Evolutionary conservation across 2,113 vertebrate genomes (phyloP).

Genomic region (Propithecus coquereli): DNA sequence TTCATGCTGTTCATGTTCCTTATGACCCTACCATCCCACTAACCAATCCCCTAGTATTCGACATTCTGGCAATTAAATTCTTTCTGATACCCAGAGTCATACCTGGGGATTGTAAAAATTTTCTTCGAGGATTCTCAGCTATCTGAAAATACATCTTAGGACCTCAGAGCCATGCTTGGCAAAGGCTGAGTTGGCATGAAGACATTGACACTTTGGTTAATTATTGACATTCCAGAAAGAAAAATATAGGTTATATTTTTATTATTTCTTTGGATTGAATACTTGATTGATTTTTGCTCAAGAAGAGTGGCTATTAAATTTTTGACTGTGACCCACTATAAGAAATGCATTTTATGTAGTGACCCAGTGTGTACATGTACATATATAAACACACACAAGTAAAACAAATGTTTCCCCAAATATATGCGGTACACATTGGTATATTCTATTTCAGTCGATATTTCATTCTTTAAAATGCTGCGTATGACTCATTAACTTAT

Average conservation of each 20-base stretch:
- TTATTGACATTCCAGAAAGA: constrained; percentile 13
- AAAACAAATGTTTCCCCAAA: neutral
- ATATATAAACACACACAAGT: neutral
- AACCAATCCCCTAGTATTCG: neutral
- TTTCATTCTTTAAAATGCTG: constrained; percentile 29
- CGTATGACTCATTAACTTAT: neutral
- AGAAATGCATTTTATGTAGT: neutral
- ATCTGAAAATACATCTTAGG: neutral
- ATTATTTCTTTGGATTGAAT: neutral
- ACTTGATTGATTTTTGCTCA: constrained; percentile 15
- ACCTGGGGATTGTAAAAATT: neutral
- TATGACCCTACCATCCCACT: neutral
- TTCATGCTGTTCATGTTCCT: too few species aligned
- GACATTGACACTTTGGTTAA: constrained; percentile 24
- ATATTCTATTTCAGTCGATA: neutral
- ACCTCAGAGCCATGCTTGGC: neutral
- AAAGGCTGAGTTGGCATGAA: neutral
- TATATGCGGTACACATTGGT: neutral
- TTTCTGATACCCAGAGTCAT: neutral
- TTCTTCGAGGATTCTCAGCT: neutral
- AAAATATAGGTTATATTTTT: constrained; percentile 8
- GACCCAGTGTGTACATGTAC: neutral
- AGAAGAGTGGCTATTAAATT: constrained; percentile 17
- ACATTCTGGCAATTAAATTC: neutral
- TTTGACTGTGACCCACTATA: neutral